A percentile compares a stretch with the other conserved stretches of the same genome.
Conservation (phyloP, 2,113 vertebrate genomes). For the Eretmochelys imbricata region DNA sequence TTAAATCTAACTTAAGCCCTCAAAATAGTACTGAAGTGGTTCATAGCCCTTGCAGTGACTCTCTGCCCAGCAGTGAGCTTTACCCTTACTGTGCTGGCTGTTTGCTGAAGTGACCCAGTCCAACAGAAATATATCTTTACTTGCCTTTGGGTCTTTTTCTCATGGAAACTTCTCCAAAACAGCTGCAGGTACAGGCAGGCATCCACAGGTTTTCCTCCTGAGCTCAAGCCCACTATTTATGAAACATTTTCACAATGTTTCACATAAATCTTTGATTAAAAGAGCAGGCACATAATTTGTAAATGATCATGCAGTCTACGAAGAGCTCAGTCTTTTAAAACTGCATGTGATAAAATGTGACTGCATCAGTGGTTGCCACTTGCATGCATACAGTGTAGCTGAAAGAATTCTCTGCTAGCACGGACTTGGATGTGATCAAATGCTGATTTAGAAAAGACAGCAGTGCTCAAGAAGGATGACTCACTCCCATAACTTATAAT, state of each 20-base stretch:
- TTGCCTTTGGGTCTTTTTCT: background rate
- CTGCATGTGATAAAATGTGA: rapidly evolving
- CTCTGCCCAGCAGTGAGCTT: background rate
- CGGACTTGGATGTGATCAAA: background rate
- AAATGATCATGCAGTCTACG: background rate
- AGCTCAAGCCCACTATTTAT: background rate
- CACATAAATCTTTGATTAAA: background rate
- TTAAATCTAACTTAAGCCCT: background rate
- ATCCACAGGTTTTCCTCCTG: background rate
- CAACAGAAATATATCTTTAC: background rate
- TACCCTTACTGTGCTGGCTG: background rate
- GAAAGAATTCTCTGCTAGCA: background rate
- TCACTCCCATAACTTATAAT: background rate
- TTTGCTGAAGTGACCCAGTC: background rate
- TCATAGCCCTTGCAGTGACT: background rate
- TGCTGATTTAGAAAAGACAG: background rate
- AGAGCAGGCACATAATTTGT: background rate
- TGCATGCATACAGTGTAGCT: background rate
- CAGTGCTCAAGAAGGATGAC: background rate
- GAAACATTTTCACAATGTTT: background rate
- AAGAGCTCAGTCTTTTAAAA: background rate
- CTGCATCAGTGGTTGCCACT: background rate
- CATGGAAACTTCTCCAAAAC: background rate
- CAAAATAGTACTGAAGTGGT: background rate
- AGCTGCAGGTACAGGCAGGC: background rate